Evolutionary conservation across 2,113 vertebrate species (phyloP), one percentile per base, ranked within the genome.

Genomic region (Lipophrys pholis): DNA sequence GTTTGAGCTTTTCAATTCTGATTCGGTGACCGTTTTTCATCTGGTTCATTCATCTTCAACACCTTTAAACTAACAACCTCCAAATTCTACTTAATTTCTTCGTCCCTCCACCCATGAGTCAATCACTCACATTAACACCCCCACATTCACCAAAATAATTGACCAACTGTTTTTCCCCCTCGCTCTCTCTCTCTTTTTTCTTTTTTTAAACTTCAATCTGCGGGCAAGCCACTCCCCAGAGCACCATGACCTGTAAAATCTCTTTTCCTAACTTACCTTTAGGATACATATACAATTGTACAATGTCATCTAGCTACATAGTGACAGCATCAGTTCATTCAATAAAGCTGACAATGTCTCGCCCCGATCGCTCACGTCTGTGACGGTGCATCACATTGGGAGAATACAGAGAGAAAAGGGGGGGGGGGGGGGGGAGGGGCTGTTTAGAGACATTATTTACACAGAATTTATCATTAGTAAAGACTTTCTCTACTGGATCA

Each of bases 201-300:
- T 30, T 30, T 30, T 30, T 30, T 30, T 30, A 4, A 30, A 30
- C 21, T 30, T 30, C 21, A 30, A 49, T 73, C 61, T 85, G 87
- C 71, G 86, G 84, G 85, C 72, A 78, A 89, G 73, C 72, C 73
- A 69, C 73, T 63, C 78, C 65, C 86, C 73, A 54, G 58, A 88
- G 87, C 89, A 87, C 82, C 83, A 72, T 58, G 59, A 84, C 76
- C 82, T 73, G 79, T 85, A 79, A 58, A 74, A 80, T 76, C 67
- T 48, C 64, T 52, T 71, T 35, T 81, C 82, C 83, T 65, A 84
- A 67, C 68, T 50, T 36, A 78, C 62, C 78, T 78, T 79, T 81
- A 81, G 77, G 82, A 90, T 86, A 82, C 86, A 92, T 86, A 82
- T 82, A 89, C 73, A 87, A 84, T 83, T 89, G 73, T 84, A 91